Conservation (phyloP, 1,140 invertebrate genomes). For the Drosophila burlai region DNA sequence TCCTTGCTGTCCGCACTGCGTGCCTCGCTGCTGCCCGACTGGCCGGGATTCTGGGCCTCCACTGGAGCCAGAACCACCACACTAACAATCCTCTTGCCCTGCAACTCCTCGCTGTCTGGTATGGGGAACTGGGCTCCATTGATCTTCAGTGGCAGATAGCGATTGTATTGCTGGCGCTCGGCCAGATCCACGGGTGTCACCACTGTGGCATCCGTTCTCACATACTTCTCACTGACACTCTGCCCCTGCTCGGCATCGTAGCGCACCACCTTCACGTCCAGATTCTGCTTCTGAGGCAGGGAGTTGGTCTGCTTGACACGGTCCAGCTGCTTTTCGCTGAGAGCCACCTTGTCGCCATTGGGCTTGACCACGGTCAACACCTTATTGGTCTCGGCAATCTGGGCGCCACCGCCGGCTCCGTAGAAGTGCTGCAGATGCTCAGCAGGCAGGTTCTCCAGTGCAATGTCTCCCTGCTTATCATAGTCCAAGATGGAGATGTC, state of each 20-base stretch:
- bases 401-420: slow-evolving; percentile 90
- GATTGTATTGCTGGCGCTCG: slow-evolving; percentile 91
- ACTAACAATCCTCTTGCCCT: slow-evolving; percentile 91
- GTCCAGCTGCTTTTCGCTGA: slow-evolving; percentile 86
- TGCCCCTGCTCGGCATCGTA: slow-evolving; percentile 91
- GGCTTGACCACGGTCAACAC: slow-evolving; percentile 88
- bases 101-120: slow-evolving; percentile 90
- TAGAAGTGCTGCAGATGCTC: slow-evolving; percentile 94
- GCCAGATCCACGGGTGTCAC: slow-evolving; percentile 91
- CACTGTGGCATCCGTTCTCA: slow-evolving; percentile 90
- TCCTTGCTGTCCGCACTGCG: slow-evolving; percentile 86
- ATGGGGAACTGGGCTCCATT: slow-evolving; percentile 93
- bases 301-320: slow-evolving; percentile 85
- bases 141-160: slow-evolving; percentile 93
- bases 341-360: slow-evolving; percentile 87
- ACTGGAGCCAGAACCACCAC: slow-evolving; percentile 93
- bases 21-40: slow-evolving; percentile 72
- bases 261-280: slow-evolving; percentile 94
- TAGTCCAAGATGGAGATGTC: slow-evolving; percentile 94
- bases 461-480: slow-evolving; percentile 94
- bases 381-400: slow-evolving; percentile 89
- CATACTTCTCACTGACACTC: slow-evolving; percentile 90
- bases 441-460: slow-evolving; percentile 92
- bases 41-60: slow-evolving; percentile 85
- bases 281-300: slow-evolving; percentile 86